Conservation (phyloP, 2,113 vertebrate species). For the Odobenus rosmarus region DNA sequence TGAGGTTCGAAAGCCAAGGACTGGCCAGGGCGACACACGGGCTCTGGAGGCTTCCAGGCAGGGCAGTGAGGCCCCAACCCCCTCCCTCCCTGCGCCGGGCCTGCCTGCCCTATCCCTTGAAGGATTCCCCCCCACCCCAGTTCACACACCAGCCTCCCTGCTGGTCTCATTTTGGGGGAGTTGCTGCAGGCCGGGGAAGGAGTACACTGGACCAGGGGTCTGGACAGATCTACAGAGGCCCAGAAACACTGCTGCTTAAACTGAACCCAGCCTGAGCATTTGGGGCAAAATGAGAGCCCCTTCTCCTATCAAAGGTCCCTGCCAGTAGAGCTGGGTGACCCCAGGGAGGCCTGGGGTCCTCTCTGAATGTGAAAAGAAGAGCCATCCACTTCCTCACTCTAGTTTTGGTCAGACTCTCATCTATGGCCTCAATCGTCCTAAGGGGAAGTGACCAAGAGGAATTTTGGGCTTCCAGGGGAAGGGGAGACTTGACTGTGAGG, state of each 20-base stretch:
- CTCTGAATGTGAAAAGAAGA: neutral
- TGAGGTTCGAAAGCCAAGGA: neutral
- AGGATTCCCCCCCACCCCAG: neutral
- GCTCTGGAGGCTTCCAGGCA: neutral
- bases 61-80: neutral
- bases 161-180: neutral
- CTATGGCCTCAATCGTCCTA: constrained; percentile 6
- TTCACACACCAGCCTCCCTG: neutral
- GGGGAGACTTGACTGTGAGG: neutral
- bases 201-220: neutral
- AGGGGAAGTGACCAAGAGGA: constrained; percentile 49
- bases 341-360: neutral
- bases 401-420: neutral
- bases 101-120: neutral
- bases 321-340: neutral
- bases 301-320: neutral
- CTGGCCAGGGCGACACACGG: neutral
- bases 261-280: neutral
- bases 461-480: constrained; percentile 1
- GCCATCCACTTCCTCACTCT: neutral
- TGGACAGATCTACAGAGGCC: constrained; percentile 5
- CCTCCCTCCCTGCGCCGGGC: neutral
- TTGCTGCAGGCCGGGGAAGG: neutral
- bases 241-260: neutral
- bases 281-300: neutral